Evolutionary conservation across 2,888 invertebrate genomes (phyloP), one percentile per base, ranked within the genome.

Genomic region (Brenthis ino): DNA sequence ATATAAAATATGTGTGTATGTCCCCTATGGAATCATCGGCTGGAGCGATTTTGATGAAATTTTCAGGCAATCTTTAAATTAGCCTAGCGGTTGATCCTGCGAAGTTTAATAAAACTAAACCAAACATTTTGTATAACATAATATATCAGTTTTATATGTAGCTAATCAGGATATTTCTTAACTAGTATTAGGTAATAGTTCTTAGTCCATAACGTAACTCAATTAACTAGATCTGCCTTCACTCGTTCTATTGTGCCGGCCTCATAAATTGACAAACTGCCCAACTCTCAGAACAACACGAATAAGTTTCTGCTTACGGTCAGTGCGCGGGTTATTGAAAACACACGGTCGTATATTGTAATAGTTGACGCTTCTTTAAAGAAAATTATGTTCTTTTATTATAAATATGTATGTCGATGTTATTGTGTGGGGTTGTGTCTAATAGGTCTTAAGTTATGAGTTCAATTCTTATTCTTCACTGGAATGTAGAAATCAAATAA

Each of bases 261-360:
- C 86, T 85, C 89, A 88, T 92, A 92, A 92, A 92, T 92, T 91
- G 92, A 91, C 90, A 89, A 92, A 92, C 85, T 92, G 92, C 90
- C 92, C 85, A 92, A 92, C 89, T 91, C 85, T 82, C 84, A 84
- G 89, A 87, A 86, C 89, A 87, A 88, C 84, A 83, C 80, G 84
- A 88, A 89, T 90, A 91, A 91, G 90, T 91, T 91, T 85, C 84
- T 81, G 85, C 90, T 89, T 90, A 89, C 91, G 92, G 91, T 91
- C 91, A 91, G 88, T 87, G 89, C 85, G 85, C 86, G 85, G 82
- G 81, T 81, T 82, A 79, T 76, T 77, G 78, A 60, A 67, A 72
- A 81, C 79, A 79, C 63, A 88, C 84, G 84, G 79, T 66, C 0
- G 14, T 16, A 16, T 64, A 73, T 63, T 80, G 16, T 3, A 69